Base-by-base conservation (phyloP, 2,888 invertebrate genomes). In the Lasioglossum zephyrum region DNA sequence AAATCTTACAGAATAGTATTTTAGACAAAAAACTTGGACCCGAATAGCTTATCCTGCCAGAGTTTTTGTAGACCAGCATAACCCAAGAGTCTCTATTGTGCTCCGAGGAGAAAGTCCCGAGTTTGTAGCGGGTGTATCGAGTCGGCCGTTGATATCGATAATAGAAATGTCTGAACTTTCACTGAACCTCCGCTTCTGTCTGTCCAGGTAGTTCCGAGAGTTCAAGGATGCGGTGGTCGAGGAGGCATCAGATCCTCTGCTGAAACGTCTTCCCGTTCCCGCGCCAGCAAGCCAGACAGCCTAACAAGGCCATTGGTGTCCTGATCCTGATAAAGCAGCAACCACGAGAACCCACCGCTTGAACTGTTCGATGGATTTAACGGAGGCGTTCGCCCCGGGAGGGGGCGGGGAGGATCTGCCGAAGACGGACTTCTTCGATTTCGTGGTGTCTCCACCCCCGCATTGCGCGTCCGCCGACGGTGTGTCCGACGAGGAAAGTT, bases 401-500 rank as follows among this genome's bases (percentile, higher is more conserved):
- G 91, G 92, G 79, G 92, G 92, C 76, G 92, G 91, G 69, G 93
- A 98, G 95, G 98, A 98, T 96, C 96, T 98, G 95, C 97, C 97
- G 93, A 98, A 98, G 96, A 97, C 98, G 91, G 98, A 98, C 96
- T 98, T 98, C 96, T 98, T 98, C 96, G 98, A 98, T 96, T 98
- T 98, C 95, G 98, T 98, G 87, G 97, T 98, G 79, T 97, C 97
- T 73, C 97, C 98, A 84, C 94, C 94, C 6, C 93, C 93, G 2
- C 92, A 94, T 4, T 95, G 94, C 81, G 91, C 94, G 39, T 79
- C 93, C 6, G 89, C 92, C 63, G 92, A 92, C 60, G 97, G 97
- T 92, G 96, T 97, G 93, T 97, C 96, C 93, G 97, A 97, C 95
- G 96, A 97, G 74, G 96, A 96, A 49, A 95, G 95, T 73, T 95